Percentiles rank a stretch among this genome's conserved stretches.
Conservation (phyloP, 2,888 invertebrate genomes). For the Psylliodes chrysocephalus region DNA sequence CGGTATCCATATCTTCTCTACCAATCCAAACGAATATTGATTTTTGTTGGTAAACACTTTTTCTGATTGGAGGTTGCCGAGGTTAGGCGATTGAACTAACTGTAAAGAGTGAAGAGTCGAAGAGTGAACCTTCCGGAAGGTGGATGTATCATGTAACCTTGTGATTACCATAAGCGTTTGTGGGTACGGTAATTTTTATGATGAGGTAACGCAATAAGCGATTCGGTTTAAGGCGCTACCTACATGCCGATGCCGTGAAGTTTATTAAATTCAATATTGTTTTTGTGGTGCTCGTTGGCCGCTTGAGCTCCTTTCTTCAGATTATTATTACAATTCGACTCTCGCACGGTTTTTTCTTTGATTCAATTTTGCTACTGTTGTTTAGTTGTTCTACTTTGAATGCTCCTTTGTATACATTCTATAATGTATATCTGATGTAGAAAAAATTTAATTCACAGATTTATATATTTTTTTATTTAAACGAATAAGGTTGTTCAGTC, state of each 20-base stretch:
- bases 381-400: too few species aligned
- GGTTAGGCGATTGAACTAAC: constrained; percentile 43
- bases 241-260: not conserved
- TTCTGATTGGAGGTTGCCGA: constrained; percentile 26
- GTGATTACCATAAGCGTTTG: constrained; percentile 43
- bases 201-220: constrained; percentile 36
- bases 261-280: constrained; percentile 31
- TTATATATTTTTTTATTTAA: too few species aligned
- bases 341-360: not conserved
- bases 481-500: too few species aligned
- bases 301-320: not conserved
- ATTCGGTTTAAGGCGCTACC: constrained; percentile 28
- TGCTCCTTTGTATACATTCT: too few species aligned
- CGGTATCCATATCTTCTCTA: too few species aligned
- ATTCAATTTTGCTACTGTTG: not conserved
- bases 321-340: not conserved
- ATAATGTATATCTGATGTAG: too few species aligned
- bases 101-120: constrained; percentile 44
- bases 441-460: too few species aligned
- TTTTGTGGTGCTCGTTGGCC: constrained; percentile 16
- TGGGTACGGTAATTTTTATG: constrained; percentile 42
- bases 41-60: constrained; percentile 34
- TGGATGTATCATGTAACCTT: constrained; percentile 36
- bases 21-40: constrained; percentile 33
- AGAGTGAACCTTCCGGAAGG: constrained; percentile 46